These are phyloP conservation scores for Semaprochilodus insignis DNA, from an alignment of 2,797 vertebrate species.

Conservation along the genomic window DNA sequence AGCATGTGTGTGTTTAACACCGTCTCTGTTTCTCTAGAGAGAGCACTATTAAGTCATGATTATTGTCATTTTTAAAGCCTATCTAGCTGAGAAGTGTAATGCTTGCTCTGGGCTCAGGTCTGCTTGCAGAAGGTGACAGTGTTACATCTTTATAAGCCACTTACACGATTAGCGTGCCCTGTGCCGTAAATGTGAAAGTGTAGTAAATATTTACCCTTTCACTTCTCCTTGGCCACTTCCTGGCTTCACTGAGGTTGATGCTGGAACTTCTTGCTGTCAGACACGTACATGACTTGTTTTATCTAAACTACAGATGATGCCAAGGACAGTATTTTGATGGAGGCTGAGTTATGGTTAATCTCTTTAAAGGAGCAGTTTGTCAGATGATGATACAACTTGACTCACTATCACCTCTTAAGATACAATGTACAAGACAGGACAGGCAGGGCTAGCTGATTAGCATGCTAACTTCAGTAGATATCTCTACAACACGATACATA, in stretches of 20 bases:
- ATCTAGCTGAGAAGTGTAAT: neutral
- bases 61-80: neutral
- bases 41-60: neutral
- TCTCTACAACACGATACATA: too few species aligned
- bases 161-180: neutral
- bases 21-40: neutral
- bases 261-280: neutral
- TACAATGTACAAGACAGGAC: too few species aligned
- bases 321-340: too few species aligned
- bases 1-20: neutral
- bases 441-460: too few species aligned
- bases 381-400: too few species aligned
- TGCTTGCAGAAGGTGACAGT: neutral
- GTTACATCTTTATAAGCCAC: constrained; percentile 4
- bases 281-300: neutral
- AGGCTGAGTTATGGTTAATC: too few species aligned
- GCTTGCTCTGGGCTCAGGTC: neutral
- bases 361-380: too few species aligned
- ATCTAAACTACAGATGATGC: neutral
- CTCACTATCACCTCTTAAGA: too few species aligned
- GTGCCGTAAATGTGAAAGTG: neutral
- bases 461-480: too few species aligned
- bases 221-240: neutral
- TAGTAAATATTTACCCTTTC: neutral
- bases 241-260: neutral